phyloP scores from a whole-genome alignment of 23 tunicate genomes.

The Halocynthia aurantium region DNA sequence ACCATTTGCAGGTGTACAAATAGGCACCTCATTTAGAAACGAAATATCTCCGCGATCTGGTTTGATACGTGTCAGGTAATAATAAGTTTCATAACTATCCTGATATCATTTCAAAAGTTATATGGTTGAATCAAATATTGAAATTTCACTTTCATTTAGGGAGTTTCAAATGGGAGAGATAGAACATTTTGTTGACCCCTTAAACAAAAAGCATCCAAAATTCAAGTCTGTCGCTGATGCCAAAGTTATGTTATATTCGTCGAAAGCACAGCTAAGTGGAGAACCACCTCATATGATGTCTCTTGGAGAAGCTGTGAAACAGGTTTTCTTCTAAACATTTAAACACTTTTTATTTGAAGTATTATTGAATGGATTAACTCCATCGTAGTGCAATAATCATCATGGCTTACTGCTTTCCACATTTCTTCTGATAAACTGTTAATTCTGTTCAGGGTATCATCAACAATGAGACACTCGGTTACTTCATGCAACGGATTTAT shows the following conservation, averaged over 20 bases:
- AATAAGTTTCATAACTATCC: neutral
- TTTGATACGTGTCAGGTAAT: conserved; percentile 47
- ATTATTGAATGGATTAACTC: neutral
- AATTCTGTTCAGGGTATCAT: conserved; percentile 33
- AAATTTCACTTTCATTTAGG: conserved; percentile 4
- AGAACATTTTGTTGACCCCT: conserved; percentile 95
- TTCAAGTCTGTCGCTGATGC: conserved; percentile 66
- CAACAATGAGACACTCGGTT: conserved; percentile 76
- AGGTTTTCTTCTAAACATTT: neutral
- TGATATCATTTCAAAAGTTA: neutral
- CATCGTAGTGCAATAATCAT: neutral
- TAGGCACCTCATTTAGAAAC: conserved; percentile 93
- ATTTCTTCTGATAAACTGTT: neutral
- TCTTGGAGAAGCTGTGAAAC: conserved; percentile 65
- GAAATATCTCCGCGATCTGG: conserved; percentile 98
- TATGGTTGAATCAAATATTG: neutral
- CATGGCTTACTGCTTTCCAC: too few species aligned
- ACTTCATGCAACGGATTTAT: conserved; percentile 88
- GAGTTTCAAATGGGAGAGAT: conserved; percentile 99
- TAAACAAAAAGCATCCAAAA: conserved; percentile 64
- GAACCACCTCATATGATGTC: conserved; percentile 48
- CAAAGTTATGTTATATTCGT: conserved; percentile 56
- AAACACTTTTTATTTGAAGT: neutral
- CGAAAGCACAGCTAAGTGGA: conserved; percentile 71
- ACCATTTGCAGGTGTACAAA: conserved; percentile 96